phyloP scores from a whole-genome alignment of 2,888 invertebrate genomes.

The Phytoseiulus persimilis region DNA sequence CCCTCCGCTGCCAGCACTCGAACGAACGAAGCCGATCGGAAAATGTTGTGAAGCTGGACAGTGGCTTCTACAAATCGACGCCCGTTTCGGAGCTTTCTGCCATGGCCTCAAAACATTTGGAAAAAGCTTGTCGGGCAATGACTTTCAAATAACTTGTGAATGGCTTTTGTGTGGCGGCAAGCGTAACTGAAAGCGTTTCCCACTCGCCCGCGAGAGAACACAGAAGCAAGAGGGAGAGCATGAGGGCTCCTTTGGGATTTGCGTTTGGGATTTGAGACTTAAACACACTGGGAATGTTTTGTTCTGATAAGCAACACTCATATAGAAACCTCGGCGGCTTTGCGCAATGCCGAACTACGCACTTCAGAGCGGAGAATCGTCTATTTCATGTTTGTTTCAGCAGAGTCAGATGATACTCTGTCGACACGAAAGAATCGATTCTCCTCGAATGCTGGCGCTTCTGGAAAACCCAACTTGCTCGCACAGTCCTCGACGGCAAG shows the following conservation, averaged over 20 bases:
- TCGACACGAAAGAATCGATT: not conserved
- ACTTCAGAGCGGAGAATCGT: not conserved
- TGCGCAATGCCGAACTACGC: not conserved
- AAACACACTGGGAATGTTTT: not conserved
- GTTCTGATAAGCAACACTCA: not conserved
- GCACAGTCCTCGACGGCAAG: no score
- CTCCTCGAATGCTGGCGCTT: no score
- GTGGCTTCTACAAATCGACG: not conserved
- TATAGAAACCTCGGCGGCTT: not conserved
- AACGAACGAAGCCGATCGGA: not conserved
- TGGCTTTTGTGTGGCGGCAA: not conserved
- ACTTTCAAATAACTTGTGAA: not conserved
- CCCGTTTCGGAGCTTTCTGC: not conserved
- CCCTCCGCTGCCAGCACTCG: not conserved
- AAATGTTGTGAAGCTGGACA: not conserved
- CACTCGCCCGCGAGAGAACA: not conserved
- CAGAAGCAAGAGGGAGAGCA: not conserved
- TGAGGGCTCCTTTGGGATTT: not conserved
- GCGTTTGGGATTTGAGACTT: constrained; percentile 5
- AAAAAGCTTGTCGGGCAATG: not conserved
- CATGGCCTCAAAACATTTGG: not conserved
- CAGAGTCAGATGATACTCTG: not conserved
- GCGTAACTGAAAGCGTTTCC: not conserved
- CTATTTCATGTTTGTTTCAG: not conserved
- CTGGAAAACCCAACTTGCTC: no score